Evolutionary conservation across 2,888 invertebrate genomes (phyloP).

Genomic region (Lasioglossum villosulum): DNA sequence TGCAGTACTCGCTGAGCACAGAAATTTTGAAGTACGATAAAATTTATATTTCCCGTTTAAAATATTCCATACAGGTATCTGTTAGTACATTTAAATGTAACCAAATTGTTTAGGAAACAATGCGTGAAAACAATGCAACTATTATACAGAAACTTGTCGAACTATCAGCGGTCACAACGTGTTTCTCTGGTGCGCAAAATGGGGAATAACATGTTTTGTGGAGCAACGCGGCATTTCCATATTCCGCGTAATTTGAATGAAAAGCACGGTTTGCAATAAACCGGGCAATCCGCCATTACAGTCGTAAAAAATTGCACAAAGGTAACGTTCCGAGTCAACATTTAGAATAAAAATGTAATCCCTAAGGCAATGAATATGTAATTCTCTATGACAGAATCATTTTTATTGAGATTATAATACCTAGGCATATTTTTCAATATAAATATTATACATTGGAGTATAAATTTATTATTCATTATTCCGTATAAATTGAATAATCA

Average conservation of each 20-base stretch:
- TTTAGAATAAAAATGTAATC: conserved; percentile 5
- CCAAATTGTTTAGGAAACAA: too few relatives aligned
- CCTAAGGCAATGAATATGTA: not conserved
- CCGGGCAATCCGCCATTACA: not conserved
- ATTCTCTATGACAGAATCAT: not conserved
- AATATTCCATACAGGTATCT: too few relatives aligned
- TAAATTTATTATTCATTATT: too few relatives aligned
- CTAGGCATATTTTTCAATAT: not conserved
- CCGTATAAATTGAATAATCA: too few relatives aligned
- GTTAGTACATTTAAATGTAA: too few relatives aligned
- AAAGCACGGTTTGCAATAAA: conserved; percentile 20
- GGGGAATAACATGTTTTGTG: not conserved
- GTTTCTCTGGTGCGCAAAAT: not conserved
- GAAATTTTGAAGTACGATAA: too few relatives aligned
- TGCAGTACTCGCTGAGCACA: too few relatives aligned
- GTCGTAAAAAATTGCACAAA: not conserved
- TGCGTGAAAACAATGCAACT: not conserved
- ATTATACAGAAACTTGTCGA: not conserved
- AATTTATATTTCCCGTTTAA: too few relatives aligned
- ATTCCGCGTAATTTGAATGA: conserved; percentile 13
- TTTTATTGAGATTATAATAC: not conserved
- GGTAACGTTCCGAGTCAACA: not conserved
- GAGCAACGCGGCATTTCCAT: conserved; percentile 26
- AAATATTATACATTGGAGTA: too few relatives aligned
- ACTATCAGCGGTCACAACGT: not conserved